Base-by-base conservation (phyloP, 2,888 invertebrate species). In the Caenorhabditis angaria region DNA sequence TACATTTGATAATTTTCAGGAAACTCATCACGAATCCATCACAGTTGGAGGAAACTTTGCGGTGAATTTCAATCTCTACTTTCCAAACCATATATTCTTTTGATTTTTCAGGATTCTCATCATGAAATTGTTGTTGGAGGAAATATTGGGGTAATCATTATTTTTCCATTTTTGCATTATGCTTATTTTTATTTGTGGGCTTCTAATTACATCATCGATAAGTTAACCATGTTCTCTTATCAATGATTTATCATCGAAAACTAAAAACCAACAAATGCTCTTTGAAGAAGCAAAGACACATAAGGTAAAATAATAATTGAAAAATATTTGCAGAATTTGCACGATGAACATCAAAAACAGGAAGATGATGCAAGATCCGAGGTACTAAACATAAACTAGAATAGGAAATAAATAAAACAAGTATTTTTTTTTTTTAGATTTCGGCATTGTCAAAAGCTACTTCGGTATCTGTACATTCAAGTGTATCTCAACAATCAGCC, bases 381-480 rank as follows among this genome's bases (percentile, higher is more conserved):
- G 24, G 56, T 32, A 32, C 2, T 32, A 20, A n/a, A 12, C 10
- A 29, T 22, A 29, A 25, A 41, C 12, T n/a, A n/a, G n/a, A 8
- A 18, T 55, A 14, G 6, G 22, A 61, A 22, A 61, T 6, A 50
- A 60, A 6, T 22, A 1, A 50, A 50, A 18, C n/a, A n/a, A n/a
- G n/a, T n/a, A 28, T 2, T 20, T 14, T 27, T n/a, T 32, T 58
- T 29, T n/a, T 69, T 48, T 14, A 71, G 66, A 61, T 73, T 6
- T 69, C 72, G 1, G 66, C 67, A 4, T 14, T 76, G 10, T 78
- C 76, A 0, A 65, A 74, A 41, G 78, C 76, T 3, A 74, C 78
- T 18, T 78, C 78, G 24, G 74, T 78, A 4, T 78, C 78, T 28
- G 78, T 76, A 5, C 70, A 78, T 48, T 78, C 78, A n/a, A 76